These are phyloP conservation scores for Anaspis maculata DNA, from an alignment of 2,888 invertebrate genomes.

Conservation along the genomic window DNA sequence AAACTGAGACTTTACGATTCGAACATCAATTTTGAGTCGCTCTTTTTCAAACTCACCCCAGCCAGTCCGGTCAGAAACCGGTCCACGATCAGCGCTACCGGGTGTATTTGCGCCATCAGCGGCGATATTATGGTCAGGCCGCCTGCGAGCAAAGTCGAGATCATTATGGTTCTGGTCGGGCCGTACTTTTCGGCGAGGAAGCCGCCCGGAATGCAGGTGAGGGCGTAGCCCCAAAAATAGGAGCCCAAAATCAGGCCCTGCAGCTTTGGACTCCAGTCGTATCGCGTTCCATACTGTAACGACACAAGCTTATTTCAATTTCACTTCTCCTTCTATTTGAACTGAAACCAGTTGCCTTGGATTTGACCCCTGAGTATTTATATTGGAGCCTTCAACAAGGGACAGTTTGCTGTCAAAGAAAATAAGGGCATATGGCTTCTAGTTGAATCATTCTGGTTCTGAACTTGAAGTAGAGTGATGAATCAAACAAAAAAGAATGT, in stretches of 20 bases:
- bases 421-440: no score
- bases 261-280: constrained; percentile 51
- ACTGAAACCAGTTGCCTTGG: not conserved
- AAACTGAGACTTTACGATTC: no score
- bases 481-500: no score
- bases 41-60: constrained; percentile 45
- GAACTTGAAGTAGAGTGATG: no score
- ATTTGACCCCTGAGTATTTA: not conserved
- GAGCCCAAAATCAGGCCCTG: constrained; percentile 59
- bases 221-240: constrained; percentile 62
- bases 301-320: no score
- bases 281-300: constrained; percentile 45
- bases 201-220: constrained; percentile 58
- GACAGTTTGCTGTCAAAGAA: no score
- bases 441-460: no score
- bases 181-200: constrained; percentile 59
- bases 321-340: no score
- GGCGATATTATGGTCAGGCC: constrained; percentile 54
- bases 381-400: not conserved
- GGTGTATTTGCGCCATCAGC: constrained; percentile 49
- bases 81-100: constrained; percentile 47
- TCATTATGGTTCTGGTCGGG: constrained; percentile 50
- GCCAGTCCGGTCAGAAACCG: constrained; percentile 55
- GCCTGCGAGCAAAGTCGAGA: constrained; percentile 45
- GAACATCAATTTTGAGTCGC: not conserved